Percentiles rank a stretch among this genome's conserved stretches.
phyloP scores from a whole-genome alignment of 2,113 vertebrate species.

The Geococcyx californianus region DNA sequence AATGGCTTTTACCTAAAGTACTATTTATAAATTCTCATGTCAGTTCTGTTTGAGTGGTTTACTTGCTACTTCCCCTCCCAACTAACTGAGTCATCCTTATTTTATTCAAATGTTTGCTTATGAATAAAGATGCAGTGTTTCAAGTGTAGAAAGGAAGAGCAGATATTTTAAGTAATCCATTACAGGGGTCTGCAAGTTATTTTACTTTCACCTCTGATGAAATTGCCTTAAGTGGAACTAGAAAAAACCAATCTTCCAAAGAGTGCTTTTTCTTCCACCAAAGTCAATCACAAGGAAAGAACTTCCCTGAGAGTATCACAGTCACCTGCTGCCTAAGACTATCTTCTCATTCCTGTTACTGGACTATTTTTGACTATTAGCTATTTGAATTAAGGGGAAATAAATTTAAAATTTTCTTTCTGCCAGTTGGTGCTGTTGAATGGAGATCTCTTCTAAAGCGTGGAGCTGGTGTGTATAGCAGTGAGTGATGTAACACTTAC shows the following conservation, averaged over 20 bases:
- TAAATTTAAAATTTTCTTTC: not conserved
- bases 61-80: not conserved
- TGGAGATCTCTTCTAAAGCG: not conserved
- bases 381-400: not conserved
- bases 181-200: not conserved
- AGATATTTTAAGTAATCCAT: not conserved
- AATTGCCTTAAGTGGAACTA: not conserved
- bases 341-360: not conserved
- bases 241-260: not conserved
- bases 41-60: constrained; percentile 28
- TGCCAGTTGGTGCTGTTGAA: not conserved
- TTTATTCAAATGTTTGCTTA: constrained; percentile 8
- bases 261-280: not conserved
- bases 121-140: constrained; percentile 16
- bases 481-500: not conserved
- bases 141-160: not conserved
- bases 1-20: constrained; percentile 30
- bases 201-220: not conserved
- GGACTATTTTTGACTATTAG: not conserved
- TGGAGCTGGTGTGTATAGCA: not conserved
- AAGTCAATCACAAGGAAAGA: not conserved
- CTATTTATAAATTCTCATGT: constrained; percentile 31
- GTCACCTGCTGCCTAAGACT: not conserved
- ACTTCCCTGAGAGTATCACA: not conserved
- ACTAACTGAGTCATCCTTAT: constrained; percentile 6